Evolutionary conservation across 1,140 invertebrate species (phyloP), one percentile per base, ranked within the genome.

Genomic region (Leptinotarsa lineolata): DNA sequence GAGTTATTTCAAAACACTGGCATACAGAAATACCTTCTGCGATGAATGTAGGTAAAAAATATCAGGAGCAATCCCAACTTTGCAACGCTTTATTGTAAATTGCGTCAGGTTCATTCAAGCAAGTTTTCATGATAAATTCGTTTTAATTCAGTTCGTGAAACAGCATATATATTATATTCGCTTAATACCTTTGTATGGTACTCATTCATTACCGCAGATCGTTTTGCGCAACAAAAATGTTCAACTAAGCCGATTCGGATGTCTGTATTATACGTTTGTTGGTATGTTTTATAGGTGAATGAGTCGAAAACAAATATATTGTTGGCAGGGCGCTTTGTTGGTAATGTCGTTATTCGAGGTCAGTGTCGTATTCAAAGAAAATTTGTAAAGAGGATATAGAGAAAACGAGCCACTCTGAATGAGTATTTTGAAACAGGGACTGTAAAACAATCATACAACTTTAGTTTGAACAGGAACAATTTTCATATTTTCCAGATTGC

Each of bases 221-320:
- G n/a, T 54, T 39, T 54, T 54, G 48, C 16, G n/a, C 48, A 54
- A 54, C 48, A 54, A 54, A 54, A 54, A n/a, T 54, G n/a, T 54
- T n/a, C 48, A 18, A 54, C 48, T 54, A 54, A 54, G n/a, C 48
- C 48, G 16, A 54, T 13, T 54, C 48, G 16, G n/a, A 54, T 54
- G 3, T 54, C 48, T 18, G 48, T 54, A 54, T 54, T 54, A 18
- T 54, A 39, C 30, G 48, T 54, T 18, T 54, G 48, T 54, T 54
- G 48, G 48, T 18, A 18, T 4, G 16, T 54, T 54, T 54, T n/a
- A 15, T 54, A 18, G 4, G 48, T 15, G 0, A 54, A 54, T 18
- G 48, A 16, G n/a, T 13, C 48, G 48, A 54, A 54, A 54, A 54
- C 48, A 54, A 54, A 39, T 54, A 2, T 8, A 54, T 5, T 54